A percentile compares a stretch with the other conserved stretches of the same genome.
phyloP scores from a whole-genome alignment of 2,113 vertebrate species.

The Helogale parvula region DNA sequence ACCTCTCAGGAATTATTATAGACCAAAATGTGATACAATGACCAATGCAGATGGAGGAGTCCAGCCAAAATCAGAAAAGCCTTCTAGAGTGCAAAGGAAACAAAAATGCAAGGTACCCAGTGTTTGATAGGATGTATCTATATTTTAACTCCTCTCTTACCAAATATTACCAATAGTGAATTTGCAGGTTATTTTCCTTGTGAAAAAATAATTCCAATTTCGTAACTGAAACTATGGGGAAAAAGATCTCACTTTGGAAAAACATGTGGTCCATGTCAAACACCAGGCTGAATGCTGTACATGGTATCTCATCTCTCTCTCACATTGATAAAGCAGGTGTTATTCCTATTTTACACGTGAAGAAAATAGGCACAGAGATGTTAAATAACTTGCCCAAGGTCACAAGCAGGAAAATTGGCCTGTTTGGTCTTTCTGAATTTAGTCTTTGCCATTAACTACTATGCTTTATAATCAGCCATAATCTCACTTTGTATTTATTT shows the following conservation, averaged over 20 bases:
- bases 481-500: constrained; percentile 26
- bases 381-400: not conserved
- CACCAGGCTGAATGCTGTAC: not conserved
- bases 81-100: not conserved
- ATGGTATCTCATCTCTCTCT: not conserved
- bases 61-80: not conserved
- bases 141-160: not conserved
- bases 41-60: not conserved
- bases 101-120: not conserved
- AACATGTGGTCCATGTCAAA: constrained; percentile 5
- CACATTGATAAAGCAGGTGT: not conserved
- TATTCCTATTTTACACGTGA: not conserved
- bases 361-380: not conserved
- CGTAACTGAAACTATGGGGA: constrained; percentile 20
- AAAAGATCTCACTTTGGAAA: constrained; percentile 34
- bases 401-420: not conserved
- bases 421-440: not conserved
- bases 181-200: constrained; percentile 39
- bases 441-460: constrained; percentile 24
- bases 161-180: constrained; percentile 19
- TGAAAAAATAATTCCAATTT: not conserved
- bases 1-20: constrained; percentile 28
- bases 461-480: not conserved
- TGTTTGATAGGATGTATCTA: not conserved
- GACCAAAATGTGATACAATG: not conserved